These are phyloP conservation scores for Nothocercus julius DNA, from an alignment of 2,113 vertebrate species.

Conservation along the genomic window DNA sequence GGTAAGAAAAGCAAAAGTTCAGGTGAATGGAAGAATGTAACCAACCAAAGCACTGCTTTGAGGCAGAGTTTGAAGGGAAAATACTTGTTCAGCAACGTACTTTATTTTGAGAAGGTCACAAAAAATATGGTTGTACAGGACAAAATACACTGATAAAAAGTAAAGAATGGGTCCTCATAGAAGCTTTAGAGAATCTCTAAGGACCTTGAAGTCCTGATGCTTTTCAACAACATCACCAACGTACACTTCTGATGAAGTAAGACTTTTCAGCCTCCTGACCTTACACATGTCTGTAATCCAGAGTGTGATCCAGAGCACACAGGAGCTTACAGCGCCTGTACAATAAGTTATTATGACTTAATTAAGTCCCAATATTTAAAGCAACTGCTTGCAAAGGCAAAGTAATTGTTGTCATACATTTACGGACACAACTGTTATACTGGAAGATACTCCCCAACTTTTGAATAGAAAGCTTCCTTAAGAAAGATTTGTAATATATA, in stretches of 20 bases:
- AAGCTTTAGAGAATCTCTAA: neutral
- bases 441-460: neutral
- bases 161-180: fast-evolving
- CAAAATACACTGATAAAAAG: fast-evolving
- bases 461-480: neutral
- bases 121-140: neutral
- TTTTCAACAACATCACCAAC: neutral
- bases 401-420: neutral
- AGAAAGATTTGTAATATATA: neutral
- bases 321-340: neutral
- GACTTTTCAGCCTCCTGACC: neutral
- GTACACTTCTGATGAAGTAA: neutral
- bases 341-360: neutral
- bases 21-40: neutral
- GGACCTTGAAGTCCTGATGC: neutral
- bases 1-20: neutral
- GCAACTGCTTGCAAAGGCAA: neutral
- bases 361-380: neutral
- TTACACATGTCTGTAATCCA: neutral
- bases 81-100: fast-evolving
- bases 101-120: neutral
- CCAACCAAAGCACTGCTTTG: neutral
- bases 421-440: neutral
- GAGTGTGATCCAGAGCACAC: fast-evolving
- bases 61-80: neutral